Conservation (phyloP, 35 echinoderm and acorn worm genomes). For the Acanthaster planci region DNA sequence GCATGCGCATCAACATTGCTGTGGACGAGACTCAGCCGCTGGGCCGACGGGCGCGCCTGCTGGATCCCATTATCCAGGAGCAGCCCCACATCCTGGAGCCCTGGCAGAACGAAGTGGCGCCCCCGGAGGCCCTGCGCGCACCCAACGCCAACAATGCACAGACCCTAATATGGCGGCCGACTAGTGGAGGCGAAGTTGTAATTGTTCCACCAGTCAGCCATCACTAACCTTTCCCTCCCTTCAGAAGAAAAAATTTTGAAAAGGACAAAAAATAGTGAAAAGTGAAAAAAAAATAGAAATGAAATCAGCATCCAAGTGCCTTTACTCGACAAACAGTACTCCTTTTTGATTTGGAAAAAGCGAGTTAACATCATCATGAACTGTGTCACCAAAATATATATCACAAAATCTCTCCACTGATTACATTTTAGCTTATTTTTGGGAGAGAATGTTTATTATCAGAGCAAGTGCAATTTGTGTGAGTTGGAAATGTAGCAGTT, state of each 20-base stretch:
- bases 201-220: constrained; percentile 93
- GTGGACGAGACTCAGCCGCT: constrained; percentile 79
- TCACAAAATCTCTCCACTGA: too few relatives aligned
- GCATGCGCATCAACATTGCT: constrained; percentile 94
- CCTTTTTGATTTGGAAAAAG: constrained; percentile 38
- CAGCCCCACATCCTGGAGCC: constrained; percentile 84
- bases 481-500: neutral
- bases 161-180: constrained; percentile 93
- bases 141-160: constrained; percentile 99
- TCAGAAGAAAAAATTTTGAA: constrained; percentile 13
- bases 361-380: constrained; percentile 11
- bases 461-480: constrained; percentile 27
- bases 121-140: constrained; percentile 85
- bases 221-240: constrained; percentile 35
- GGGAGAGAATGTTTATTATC: constrained; percentile 11
- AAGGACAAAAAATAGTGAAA: neutral
- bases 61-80: constrained; percentile 91
- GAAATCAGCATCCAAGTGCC: constrained; percentile 1
- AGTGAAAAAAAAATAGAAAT: neutral
- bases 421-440: constrained; percentile 5
- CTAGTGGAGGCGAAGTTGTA: constrained; percentile 69
- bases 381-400: neutral
- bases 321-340: constrained; percentile 16
- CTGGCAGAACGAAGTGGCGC: constrained; percentile 82
- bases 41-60: constrained; percentile 72